Percentiles rank a stretch among this genome's conserved stretches.
These are phyloP conservation scores for Dromius quadrimaculatus DNA, from an alignment of 2,888 invertebrate genomes.

Conservation along the genomic window DNA sequence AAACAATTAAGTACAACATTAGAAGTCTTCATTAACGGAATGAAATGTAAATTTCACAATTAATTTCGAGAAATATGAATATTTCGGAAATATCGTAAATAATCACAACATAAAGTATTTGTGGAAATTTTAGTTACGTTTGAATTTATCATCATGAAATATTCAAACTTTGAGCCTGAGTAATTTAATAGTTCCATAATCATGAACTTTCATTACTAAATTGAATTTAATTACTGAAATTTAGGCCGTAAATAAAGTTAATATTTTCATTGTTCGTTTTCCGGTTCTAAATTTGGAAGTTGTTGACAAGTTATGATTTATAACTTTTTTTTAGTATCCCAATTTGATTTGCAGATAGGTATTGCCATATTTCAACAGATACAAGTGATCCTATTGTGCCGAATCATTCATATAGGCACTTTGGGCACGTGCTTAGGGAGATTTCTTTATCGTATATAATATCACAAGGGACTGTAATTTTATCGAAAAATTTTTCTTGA, in stretches of 20 bases:
- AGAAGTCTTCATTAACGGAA: background rate
- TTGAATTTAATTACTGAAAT: background rate
- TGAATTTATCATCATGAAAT: slow-evolving; percentile 24
- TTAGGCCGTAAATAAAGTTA: slow-evolving; percentile 11
- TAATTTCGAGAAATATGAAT: background rate
- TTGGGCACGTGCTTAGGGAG: no score
- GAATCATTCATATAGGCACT: no score
- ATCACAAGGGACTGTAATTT: no score
- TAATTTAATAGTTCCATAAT: slow-evolving; percentile 28
- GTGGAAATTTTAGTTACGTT: background rate
- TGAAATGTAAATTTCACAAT: slow-evolving; percentile 14
- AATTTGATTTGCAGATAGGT: no score
- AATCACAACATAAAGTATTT: slow-evolving; percentile 1
- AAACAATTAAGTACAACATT: slow-evolving; percentile 7
- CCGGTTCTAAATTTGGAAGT: slow-evolving; percentile 27
- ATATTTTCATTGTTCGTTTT: slow-evolving; percentile 6
- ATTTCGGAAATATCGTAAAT: slow-evolving; percentile 1
- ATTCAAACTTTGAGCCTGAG: slow-evolving; percentile 14
- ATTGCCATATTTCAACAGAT: no score
- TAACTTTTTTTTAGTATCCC: slow-evolving; percentile 7
- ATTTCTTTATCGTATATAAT: no score
- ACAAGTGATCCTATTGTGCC: no score
- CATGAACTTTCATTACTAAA: slow-evolving; percentile 4
- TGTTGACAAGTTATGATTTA: slow-evolving; percentile 9
- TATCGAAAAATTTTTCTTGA: no score